A percentile compares a stretch with the other conserved stretches of the same genome.
phyloP scores from a whole-genome alignment of 2,113 vertebrate species.

The Lagopus leucura region DNA sequence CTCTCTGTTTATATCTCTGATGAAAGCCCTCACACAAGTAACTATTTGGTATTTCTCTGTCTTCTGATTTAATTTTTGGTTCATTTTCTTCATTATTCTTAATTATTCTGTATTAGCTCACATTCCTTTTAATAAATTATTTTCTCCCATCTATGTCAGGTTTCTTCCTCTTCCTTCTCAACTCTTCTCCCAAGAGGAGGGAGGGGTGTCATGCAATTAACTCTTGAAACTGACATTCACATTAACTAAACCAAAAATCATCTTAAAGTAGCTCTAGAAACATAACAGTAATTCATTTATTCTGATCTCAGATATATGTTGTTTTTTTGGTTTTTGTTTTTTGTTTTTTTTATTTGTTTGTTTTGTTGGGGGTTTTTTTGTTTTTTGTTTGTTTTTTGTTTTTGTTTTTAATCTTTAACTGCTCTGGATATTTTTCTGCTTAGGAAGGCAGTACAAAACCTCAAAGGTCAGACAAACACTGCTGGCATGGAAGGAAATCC shows the following conservation, averaged over 20 bases:
- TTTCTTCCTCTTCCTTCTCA: too few relatives aligned
- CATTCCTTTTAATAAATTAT: too few relatives aligned
- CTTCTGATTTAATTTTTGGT: too few relatives aligned
- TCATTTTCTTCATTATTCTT: too few relatives aligned
- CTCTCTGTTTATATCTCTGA: background rate
- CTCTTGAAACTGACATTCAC: background rate
- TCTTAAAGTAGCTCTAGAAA: background rate
- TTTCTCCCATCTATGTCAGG: too few relatives aligned
- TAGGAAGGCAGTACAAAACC: background rate
- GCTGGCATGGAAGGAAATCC: background rate
- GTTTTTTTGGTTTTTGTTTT: too few relatives aligned
- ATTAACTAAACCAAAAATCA: background rate
- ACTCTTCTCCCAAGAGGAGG: too few relatives aligned
- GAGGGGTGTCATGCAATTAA: too few relatives aligned
- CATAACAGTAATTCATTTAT: background rate
- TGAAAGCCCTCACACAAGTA: background rate
- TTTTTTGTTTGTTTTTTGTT: background rate
- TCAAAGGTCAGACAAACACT: background rate
- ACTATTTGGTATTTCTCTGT: background rate
- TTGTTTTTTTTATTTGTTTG: background rate
- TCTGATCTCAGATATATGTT: background rate
- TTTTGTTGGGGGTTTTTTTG: background rate
- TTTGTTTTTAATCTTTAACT: background rate
- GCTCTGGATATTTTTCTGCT: background rate
- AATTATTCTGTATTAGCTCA: too few relatives aligned